A percentile compares a stretch with the other conserved stretches of the same genome.
phyloP scores from a whole-genome alignment of 92 coral and sea anemone genomes.

The Blastomussa wellsi region DNA sequence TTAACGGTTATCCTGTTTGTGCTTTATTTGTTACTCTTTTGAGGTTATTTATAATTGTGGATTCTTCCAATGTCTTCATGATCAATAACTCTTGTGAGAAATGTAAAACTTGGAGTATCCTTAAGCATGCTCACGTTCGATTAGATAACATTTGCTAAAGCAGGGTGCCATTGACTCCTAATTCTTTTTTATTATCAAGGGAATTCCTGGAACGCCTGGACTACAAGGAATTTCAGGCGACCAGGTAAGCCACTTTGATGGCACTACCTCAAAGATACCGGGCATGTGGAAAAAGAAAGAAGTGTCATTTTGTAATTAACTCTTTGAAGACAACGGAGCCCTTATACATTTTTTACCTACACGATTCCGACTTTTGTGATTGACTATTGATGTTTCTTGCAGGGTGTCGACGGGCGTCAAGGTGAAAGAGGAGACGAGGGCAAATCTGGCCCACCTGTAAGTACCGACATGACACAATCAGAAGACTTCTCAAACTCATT shows the following conservation, averaged over 20 bases:
- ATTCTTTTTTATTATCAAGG: neutral
- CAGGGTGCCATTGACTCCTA: neutral
- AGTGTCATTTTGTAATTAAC: neutral
- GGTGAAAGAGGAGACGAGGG: neutral
- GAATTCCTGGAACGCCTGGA: neutral
- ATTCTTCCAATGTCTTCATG: no score
- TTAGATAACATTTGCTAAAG: no score
- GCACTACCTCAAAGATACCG: neutral
- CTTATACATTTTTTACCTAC: neutral
- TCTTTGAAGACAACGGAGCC: neutral
- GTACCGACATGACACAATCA: neutral
- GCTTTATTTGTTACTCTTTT: neutral
- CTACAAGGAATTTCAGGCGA: neutral
- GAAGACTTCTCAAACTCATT: neutral
- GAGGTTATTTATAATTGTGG: no score
- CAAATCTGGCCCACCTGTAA: neutral
- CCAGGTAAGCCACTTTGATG: neutral
- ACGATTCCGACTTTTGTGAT: neutral
- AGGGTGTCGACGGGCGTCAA: neutral
- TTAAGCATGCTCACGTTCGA: no score
- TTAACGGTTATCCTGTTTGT: neutral
- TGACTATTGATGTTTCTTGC: neutral
- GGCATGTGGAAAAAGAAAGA: neutral
- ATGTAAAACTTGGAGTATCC: no score
- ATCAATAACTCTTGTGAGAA: no score